Evolutionary conservation across 2,888 invertebrate species (phyloP).

Genomic region (Cetonia aurata): DNA sequence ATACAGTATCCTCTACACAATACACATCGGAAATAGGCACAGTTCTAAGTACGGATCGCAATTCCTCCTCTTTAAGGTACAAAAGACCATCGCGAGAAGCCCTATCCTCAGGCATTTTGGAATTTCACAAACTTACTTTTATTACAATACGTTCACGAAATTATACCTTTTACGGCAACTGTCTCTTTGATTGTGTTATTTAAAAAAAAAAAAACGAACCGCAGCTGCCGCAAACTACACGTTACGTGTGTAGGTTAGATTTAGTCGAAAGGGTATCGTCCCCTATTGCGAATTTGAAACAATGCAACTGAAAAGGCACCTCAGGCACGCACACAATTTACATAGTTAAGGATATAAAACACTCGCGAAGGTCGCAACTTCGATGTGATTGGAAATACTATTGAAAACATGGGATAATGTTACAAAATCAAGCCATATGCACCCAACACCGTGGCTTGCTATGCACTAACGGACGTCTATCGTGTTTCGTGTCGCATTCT

Average conservation of each 20-base stretch:
- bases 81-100: constrained; percentile 79
- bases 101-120: constrained; percentile 71
- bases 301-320: constrained; percentile 26
- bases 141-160: constrained; percentile 10
- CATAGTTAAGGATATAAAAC: constrained; percentile 45
- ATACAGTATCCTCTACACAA: constrained; percentile 85
- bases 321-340: constrained; percentile 40
- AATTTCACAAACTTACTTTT: constrained; percentile 29
- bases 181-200: constrained; percentile 18
- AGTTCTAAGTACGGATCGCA: constrained; percentile 77
- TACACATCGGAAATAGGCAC: constrained; percentile 83
- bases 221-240: constrained; percentile 38
- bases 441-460: constrained; percentile 59
- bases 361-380: constrained; percentile 45
- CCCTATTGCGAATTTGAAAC: constrained; percentile 20
- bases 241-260: constrained; percentile 41
- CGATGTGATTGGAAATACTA: constrained; percentile 45
- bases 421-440: constrained; percentile 64
- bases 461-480: constrained; percentile 57
- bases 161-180: constrained; percentile 36
- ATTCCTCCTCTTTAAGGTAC: constrained; percentile 77
- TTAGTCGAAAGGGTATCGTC: constrained; percentile 3
- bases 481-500: constrained; percentile 34
- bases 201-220: constrained; percentile 27
- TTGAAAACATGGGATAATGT: constrained; percentile 55